Percentiles rank a stretch among this genome's conserved stretches.
phyloP scores from a whole-genome alignment of 2,888 invertebrate species.

The Perizoma flavofasciatum region DNA sequence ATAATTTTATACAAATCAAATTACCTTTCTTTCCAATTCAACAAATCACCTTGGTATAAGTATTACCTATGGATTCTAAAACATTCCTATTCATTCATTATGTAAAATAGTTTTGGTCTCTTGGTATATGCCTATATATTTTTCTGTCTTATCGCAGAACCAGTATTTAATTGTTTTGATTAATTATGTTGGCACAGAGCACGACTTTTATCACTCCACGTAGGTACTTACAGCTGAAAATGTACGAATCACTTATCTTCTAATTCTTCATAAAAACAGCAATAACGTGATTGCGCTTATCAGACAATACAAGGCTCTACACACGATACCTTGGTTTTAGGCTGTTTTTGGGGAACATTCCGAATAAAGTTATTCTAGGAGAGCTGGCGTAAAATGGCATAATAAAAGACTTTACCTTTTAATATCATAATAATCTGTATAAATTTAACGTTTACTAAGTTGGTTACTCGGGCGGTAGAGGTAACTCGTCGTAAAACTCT shows the following conservation, averaged over 20 bases:
- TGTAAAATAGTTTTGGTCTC: no score
- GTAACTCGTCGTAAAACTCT: conserved; percentile 73
- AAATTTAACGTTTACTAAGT: no score
- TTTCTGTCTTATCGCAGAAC: background rate
- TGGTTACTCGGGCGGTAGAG: conserved; percentile 70
- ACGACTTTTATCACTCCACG: no score
- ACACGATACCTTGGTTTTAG: no score
- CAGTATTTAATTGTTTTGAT: no score
- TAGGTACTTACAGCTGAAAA: background rate
- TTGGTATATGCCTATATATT: no score
- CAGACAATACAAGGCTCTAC: background rate
- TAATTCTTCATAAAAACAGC: background rate
- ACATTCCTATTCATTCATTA: no score
- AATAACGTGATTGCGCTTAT: background rate
- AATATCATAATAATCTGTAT: no score
- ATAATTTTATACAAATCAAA: conserved; percentile 31
- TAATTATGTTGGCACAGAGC: no score
- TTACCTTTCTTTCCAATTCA: conserved; percentile 8
- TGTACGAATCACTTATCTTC: background rate
- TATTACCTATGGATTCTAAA: background rate
- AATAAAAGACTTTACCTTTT: conserved; percentile 11
- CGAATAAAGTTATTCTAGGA: no score
- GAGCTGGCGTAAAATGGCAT: background rate
- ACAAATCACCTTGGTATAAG: background rate
- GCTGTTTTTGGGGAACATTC: no score